Percentiles rank a stretch among this genome's conserved stretches.
These are phyloP conservation scores for Xylota sylvarum DNA, from an alignment of 2,888 invertebrate genomes.

Conservation along the genomic window DNA sequence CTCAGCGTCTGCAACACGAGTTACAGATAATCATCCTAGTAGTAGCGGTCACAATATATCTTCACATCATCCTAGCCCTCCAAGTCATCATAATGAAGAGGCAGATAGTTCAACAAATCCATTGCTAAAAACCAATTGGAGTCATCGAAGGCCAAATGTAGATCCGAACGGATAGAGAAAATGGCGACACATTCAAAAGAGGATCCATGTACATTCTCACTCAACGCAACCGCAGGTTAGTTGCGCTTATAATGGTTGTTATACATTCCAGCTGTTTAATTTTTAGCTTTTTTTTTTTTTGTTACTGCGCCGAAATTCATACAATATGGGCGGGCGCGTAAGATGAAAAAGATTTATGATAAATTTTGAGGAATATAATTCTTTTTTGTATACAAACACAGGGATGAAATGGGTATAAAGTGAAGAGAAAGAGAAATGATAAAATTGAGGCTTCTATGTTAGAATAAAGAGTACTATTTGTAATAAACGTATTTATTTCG, in stretches of 20 bases:
- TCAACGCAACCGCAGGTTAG: conserved; percentile 55
- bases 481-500: conserved; percentile 58
- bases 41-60: conserved; percentile 59
- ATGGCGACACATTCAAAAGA: neutral
- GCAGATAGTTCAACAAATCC: conserved; percentile 58
- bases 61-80: conserved; percentile 46
- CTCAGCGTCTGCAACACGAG: conserved; percentile 54
- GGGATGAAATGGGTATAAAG: conserved; percentile 16
- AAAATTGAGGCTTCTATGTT: conserved; percentile 70
- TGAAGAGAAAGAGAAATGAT: conserved; percentile 14
- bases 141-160: conserved; percentile 83
- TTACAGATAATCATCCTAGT: conserved; percentile 59
- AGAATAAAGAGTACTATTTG: conserved; percentile 46
- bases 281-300: conserved; percentile 21
- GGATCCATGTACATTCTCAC: conserved; percentile 56
- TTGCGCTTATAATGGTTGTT: conserved; percentile 73
- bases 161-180: conserved; percentile 84
- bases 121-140: conserved; percentile 78
- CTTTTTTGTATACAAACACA: conserved; percentile 29
- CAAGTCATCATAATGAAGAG: conserved; percentile 56
- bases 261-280: conserved; percentile 74
- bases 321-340: neutral
- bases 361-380: conserved; percentile 8
- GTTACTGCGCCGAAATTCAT: conserved; percentile 8
- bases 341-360: conserved; percentile 23